Evolutionary conservation across 2,113 vertebrate species (phyloP).

Genomic region (human (Homo sapiens)): GRCh38 chr3:137989501-137990000

Average conservation of each 20-base stretch:
- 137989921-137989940: neutral
- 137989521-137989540: neutral
- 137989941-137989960: neutral
- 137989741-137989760: constrained; percentile 9
- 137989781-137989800: neutral
- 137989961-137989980: neutral
- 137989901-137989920: neutral
- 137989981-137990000: neutral
- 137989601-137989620: neutral
- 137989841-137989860: neutral
- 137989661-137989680: neutral
- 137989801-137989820: neutral
- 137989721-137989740: neutral
- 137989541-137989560: neutral
- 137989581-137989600: neutral
- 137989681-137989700: neutral
- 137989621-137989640: neutral
- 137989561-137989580: neutral
- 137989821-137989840: neutral
- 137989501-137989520: neutral
- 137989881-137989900: neutral
- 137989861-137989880: neutral
- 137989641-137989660: neutral
- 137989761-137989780: neutral
- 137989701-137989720: constrained; percentile 1